Base-by-base conservation (phyloP, 2,113 vertebrate species). In the Rhodinocichla rosea region DNA sequence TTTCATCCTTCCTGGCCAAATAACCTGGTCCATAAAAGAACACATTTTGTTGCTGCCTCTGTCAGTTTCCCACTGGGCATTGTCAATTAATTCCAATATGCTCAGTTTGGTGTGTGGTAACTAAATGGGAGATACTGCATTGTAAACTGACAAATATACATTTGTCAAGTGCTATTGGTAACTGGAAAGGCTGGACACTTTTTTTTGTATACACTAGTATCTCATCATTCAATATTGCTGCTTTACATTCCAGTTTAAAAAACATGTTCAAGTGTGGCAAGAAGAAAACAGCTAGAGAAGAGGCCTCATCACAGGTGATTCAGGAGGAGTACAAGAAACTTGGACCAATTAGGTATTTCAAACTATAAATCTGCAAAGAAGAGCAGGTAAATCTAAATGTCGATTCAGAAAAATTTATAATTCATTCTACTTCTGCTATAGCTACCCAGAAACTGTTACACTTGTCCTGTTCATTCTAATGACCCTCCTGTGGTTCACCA, bases 401-500 rank as follows among this genome's bases (percentile, higher is more conserved):
- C 27, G 89, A 83, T 86, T 67, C 57, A 39, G 86, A 45, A 88
- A 95, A 92, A 75, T 56, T 26, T 73, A 93, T 92, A 87, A 79
- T 13, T 37, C 7, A 13, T 64, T 94, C 42, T 81, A 55, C 86
- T 97, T 95, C 95, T 96, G 60, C 62, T 92, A 7, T 90, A 99
- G 99, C 85, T 98, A 96, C 87, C 99, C 99, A 97, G 99, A 99
- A 98, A 97, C 97, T 35, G 92, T 99, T 79, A 99, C 99, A 15
- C 89, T 98, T 81, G 49, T 98, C 18, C 95, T 99, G 23, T 99
- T 99, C 94, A 20, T 98, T 73, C 7, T 98, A 27, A 99, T 99
- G 99, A 98, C 98, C 39, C 33, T 98, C 64, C 93, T 99, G 32
- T 99, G 99, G 99, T 98, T 99, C 94, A 98, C 97, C 77, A 97